Evolutionary conservation across 2,888 invertebrate species (phyloP).

Genomic region (Keiferia lycopersicella): DNA sequence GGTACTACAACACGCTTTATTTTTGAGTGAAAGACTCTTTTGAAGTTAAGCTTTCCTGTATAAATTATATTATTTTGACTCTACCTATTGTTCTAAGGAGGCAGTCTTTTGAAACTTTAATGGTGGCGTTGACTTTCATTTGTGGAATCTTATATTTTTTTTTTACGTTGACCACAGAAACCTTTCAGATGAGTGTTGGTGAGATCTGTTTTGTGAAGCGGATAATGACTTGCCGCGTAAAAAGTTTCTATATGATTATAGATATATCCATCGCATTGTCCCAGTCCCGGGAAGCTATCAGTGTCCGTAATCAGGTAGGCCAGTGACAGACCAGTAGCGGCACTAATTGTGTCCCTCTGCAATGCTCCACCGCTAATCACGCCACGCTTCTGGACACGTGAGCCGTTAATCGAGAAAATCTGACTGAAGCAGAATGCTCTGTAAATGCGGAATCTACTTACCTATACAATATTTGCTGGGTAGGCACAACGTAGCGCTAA

Average conservation of each 20-base stretch:
- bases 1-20: constrained; percentile 81
- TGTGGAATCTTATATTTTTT: constrained; percentile 63
- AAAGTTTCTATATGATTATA: not conserved
- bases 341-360: constrained; percentile 18
- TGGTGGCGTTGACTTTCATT: constrained; percentile 64
- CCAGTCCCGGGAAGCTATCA: not conserved
- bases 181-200: constrained; percentile 16
- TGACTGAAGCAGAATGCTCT: not conserved
- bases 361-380: constrained; percentile 15
- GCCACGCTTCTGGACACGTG: constrained; percentile 15
- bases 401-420: constrained; percentile 12
- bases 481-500: no score
- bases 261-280: not conserved
- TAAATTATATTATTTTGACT: constrained; percentile 80
- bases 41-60: constrained; percentile 81
- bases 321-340: constrained; percentile 19
- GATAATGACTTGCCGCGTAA: not conserved
- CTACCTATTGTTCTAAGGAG: constrained; percentile 72
- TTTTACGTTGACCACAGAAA: constrained; percentile 43
- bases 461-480: no score
- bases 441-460: not conserved
- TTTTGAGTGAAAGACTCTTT: constrained; percentile 81
- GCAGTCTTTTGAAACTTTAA: constrained; percentile 73
- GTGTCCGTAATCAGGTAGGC: constrained; percentile 12
- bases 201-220: not conserved